These are phyloP conservation scores for Hyppa rectilinea DNA, from an alignment of 2,888 invertebrate genomes.

Conservation along the genomic window DNA sequence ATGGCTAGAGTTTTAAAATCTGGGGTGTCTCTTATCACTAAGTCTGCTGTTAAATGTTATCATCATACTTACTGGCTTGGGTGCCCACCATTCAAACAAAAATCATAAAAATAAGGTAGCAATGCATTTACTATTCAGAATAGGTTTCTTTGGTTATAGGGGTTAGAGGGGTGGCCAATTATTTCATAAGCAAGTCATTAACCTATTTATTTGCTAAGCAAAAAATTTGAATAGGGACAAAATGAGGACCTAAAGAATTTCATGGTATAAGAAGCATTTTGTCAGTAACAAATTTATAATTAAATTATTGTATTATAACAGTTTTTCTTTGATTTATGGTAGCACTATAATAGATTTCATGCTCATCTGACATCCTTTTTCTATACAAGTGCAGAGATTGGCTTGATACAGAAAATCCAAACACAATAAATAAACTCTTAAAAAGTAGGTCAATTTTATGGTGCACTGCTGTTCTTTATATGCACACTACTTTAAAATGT, in stretches of 20 bases:
- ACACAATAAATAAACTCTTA: neutral
- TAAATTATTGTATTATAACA: neutral
- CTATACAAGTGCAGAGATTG: neutral
- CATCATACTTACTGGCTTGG: neutral
- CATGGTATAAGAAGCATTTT: neutral
- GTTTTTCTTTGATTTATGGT: neutral
- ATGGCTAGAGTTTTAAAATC: neutral
- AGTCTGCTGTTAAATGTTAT: neutral
- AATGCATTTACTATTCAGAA: neutral
- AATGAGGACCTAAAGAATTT: neutral
- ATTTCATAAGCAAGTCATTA: neutral
- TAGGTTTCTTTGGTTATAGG: neutral
- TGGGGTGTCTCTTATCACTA: neutral
- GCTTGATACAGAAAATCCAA: conserved; percentile 14
- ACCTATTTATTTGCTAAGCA: neutral
- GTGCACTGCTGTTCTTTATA: conserved; percentile 42
- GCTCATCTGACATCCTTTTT: neutral
- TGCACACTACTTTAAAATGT: conserved; percentile 18
- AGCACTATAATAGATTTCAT: neutral
- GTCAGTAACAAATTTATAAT: neutral
- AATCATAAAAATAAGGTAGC: neutral
- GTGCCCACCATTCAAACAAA: neutral
- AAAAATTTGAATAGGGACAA: no score
- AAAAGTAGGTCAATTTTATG: conserved; percentile 49
- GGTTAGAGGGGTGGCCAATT: neutral